Percentiles rank a stretch among this genome's conserved stretches.
phyloP scores from a whole-genome alignment of 2,113 vertebrate species.

The Serinus canaria region DNA sequence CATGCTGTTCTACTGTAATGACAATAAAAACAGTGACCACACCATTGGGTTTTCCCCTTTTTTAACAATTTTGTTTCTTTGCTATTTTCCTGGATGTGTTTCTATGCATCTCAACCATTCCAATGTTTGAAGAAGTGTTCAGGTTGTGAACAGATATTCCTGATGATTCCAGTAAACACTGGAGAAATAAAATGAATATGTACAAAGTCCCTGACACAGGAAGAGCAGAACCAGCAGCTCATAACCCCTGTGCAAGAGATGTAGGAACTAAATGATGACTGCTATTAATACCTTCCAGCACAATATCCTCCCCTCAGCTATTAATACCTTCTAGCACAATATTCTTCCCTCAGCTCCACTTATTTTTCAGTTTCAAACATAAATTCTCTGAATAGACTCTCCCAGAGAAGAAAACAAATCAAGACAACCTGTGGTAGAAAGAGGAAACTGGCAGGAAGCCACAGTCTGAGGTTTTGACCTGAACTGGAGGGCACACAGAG shows the following conservation, averaged over 20 bases:
- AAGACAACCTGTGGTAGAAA: background rate
- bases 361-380: conserved; percentile 1
- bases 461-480: background rate
- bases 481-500: background rate
- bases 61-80: background rate
- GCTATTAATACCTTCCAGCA: conserved; percentile 8
- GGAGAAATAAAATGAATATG: background rate
- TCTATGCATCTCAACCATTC: background rate
- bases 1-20: background rate
- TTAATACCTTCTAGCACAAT: background rate
- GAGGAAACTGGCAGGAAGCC: background rate
- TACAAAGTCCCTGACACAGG: background rate
- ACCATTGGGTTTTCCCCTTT: accelerated
- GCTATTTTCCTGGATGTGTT: background rate
- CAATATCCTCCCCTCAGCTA: conserved; percentile 6
- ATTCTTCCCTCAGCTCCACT: background rate
- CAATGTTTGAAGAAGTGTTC: background rate
- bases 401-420: background rate
- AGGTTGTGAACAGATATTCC: background rate
- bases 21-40: background rate
- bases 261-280: background rate
- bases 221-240: background rate
- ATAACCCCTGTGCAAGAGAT: background rate
- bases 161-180: background rate
- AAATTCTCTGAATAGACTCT: background rate